Percentiles rank a stretch among this genome's conserved stretches.
Evolutionary conservation across 2,797 vertebrate genomes (phyloP).

Genomic region (Avahi laniger): DNA sequence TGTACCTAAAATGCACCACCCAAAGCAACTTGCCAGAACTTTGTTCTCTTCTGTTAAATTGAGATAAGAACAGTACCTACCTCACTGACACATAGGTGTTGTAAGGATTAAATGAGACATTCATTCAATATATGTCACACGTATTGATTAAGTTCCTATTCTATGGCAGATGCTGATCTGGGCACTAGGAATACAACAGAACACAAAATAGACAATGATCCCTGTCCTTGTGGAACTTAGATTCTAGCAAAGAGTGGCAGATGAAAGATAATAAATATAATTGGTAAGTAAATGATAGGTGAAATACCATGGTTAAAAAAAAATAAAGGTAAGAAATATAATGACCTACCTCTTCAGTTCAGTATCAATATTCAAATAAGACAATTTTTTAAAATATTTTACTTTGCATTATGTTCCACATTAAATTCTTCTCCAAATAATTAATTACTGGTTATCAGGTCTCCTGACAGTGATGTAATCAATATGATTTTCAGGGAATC

Average conservation of each 20-base stretch:
- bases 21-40: neutral
- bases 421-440: neutral
- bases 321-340: neutral
- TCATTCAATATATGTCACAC: neutral
- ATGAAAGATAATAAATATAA: neutral
- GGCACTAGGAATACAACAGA: neutral
- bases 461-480: neutral
- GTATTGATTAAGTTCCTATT: neutral
- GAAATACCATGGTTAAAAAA: neutral
- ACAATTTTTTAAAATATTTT: neutral
- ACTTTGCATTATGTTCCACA: neutral
- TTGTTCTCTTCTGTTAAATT: neutral
- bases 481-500: neutral
- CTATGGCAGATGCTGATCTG: neutral
- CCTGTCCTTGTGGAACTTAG: neutral
- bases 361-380: neutral
- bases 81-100: neutral
- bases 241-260: neutral
- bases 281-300: neutral
- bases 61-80: neutral
- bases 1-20: neutral
- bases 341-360: neutral
- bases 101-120: neutral
- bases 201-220: neutral
- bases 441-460: neutral